Base-by-base conservation (phyloP, 2,113 vertebrate genomes). In the Hippocampus guttulatus region DNA sequence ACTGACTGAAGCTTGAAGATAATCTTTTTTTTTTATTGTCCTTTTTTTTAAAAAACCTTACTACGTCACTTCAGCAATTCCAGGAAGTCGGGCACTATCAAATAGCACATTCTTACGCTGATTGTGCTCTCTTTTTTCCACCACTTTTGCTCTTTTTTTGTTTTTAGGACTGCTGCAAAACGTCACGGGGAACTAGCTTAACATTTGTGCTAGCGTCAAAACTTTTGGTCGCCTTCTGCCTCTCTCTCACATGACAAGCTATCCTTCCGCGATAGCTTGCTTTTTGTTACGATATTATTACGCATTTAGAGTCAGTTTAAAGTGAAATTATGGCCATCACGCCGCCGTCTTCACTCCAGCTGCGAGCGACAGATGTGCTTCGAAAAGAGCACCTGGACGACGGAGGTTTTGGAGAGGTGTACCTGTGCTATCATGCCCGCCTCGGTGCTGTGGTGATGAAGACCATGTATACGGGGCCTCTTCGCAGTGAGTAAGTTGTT, bases 371-470 rank as follows among this genome's bases (percentile, higher is more conserved):
- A 0, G 97, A 99, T 79, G 88, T 99, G 18, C 86, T 90, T 65
- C 87, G 87, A 64, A 89, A 81, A 41, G 72, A 89, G 45, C 81
- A 86, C 0, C 82, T 98, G 71, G 95, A 95, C 14, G 93, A 92
- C 21, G 96, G 96, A 60, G 94, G 95, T 5, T 99, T 96, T 40
- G 96, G 96, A 33, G 91, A 93, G 5, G 96, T 97, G 66, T 96
- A 91, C 47, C 84, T 98, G 70, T 98, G 96, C 65, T 89, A 91
- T 30, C 96, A 98, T 78, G 93, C 85, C 64, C 93, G 78, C 8
- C 86, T 95, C 11, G 96, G 95, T 10, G 89, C 94, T 0, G 96
- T 99, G 78, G 94, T 95, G 30, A 69, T 95, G 81, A 99, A 98
- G 87, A 97, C 92, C 0, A 92, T 99, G 20, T 98, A 96, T 55